phyloP scores from a whole-genome alignment of 2,888 invertebrate genomes.

The Leptothorax acervorum region DNA sequence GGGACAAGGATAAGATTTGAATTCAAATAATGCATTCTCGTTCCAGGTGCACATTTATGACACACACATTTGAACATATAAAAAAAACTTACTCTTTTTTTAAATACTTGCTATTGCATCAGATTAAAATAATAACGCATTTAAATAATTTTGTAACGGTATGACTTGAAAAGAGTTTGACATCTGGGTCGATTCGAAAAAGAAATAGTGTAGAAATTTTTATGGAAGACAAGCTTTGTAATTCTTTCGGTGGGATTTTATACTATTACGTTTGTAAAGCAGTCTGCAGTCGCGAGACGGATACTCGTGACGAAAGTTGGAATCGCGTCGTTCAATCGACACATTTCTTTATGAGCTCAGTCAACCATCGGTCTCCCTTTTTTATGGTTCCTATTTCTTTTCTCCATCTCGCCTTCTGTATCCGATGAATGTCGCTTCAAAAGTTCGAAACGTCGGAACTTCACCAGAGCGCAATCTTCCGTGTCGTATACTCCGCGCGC shows the following conservation, averaged over 20 bases:
- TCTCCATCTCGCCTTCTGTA: slow-evolving; percentile 21
- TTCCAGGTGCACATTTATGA: background rate
- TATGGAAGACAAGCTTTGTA: slow-evolving; percentile 47
- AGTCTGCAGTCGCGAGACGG: slow-evolving; percentile 12
- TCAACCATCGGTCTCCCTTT: background rate
- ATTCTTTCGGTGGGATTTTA: slow-evolving; percentile 54
- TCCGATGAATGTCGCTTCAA: slow-evolving; percentile 42
- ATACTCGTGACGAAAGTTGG: slow-evolving; percentile 58
- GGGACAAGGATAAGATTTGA: slow-evolving; percentile 10
- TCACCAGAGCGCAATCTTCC: slow-evolving; percentile 18
- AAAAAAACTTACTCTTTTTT: background rate
- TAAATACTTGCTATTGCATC: no score
- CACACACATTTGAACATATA: background rate
- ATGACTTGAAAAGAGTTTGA: slow-evolving; percentile 48
- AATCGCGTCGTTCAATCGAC: slow-evolving; percentile 57
- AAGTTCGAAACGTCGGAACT: slow-evolving; percentile 43
- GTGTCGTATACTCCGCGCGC: background rate
- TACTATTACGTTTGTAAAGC: slow-evolving; percentile 54
- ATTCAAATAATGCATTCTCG: slow-evolving; percentile 25
- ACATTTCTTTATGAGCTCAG: slow-evolving; percentile 48
- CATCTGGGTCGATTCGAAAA: slow-evolving; percentile 49
- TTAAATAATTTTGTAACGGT: slow-evolving; percentile 31
- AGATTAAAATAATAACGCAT: background rate
- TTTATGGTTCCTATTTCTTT: slow-evolving; percentile 36
- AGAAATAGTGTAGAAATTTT: slow-evolving; percentile 56